A percentile compares a stretch with the other conserved stretches of the same genome.
Conservation (phyloP, 2,797 vertebrate species). For the Centropyge bicolor region DNA sequence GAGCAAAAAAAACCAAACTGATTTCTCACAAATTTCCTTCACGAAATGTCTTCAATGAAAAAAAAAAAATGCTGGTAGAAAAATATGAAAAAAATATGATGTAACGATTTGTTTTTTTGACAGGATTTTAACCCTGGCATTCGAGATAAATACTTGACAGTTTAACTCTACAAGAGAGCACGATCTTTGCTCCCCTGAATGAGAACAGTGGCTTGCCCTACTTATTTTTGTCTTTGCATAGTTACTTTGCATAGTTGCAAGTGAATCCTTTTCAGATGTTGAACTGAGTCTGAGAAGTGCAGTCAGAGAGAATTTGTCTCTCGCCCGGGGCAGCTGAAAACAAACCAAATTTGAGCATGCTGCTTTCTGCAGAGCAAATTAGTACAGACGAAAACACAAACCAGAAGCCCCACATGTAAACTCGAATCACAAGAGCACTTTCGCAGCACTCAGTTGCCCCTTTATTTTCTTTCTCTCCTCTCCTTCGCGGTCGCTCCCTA, state of each 20-base stretch:
- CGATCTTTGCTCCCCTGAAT: constrained; percentile 33
- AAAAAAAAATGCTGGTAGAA: constrained; percentile 25
- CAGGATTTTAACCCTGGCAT: constrained; percentile 29
- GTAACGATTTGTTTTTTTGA: constrained; percentile 31
- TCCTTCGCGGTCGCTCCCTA: constrained; percentile 34
- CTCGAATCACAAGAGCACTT: constrained; percentile 52
- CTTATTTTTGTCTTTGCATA: constrained; percentile 59
- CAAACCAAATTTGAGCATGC: constrained; percentile 75
- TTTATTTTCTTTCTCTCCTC: constrained; percentile 20
- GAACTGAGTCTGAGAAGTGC: constrained; percentile 66
- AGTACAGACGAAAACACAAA: constrained; percentile 69
- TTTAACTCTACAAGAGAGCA: constrained; percentile 29
- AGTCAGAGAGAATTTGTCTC: constrained; percentile 75
- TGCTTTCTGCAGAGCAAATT: constrained; percentile 75
- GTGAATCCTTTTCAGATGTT: constrained; percentile 68
- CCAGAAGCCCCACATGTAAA: constrained; percentile 59
- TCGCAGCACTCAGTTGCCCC: constrained; percentile 40
- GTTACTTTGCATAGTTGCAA: constrained; percentile 65
- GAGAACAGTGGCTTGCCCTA: constrained; percentile 54
- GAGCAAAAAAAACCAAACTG: neutral
- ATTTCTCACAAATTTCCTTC: constrained; percentile 32
- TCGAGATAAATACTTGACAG: constrained; percentile 14
- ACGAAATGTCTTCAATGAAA: constrained; percentile 29
- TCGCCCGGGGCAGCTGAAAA: constrained; percentile 71
- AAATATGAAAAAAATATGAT: constrained; percentile 34